These are phyloP conservation scores for Pteronura brasiliensis DNA, from an alignment of 2,113 vertebrate genomes.

Conservation along the genomic window DNA sequence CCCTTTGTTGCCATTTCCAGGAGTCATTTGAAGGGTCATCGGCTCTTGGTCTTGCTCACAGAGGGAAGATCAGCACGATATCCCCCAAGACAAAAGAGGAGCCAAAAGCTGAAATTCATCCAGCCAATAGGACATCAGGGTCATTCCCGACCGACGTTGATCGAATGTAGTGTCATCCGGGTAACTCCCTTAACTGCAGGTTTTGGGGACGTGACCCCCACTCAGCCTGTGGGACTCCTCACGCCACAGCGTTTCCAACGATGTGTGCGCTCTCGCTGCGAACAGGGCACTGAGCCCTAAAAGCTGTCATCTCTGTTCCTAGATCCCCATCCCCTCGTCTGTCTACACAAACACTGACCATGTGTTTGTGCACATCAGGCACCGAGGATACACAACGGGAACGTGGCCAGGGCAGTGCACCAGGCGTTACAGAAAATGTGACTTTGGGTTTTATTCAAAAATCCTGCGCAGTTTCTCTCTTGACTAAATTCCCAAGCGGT, in stretches of 20 bases:
- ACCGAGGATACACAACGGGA: neutral
- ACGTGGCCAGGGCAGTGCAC: neutral
- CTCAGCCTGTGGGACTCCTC: neutral
- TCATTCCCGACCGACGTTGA: neutral
- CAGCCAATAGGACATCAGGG: neutral
- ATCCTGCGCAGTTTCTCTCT: neutral
- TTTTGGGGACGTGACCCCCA: rapidly evolving
- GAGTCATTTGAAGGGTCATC: neutral
- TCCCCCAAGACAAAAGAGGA: neutral
- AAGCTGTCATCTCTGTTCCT: neutral
- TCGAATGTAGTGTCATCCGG: neutral
- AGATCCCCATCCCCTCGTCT: neutral
- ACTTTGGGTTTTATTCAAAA: neutral
- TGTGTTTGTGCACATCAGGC: neutral
- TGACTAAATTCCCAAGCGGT: neutral
- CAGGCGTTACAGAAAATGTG: neutral
- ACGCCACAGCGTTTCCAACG: neutral
- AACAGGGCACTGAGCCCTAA: neutral
- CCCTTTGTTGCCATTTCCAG: neutral
- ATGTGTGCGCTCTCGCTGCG: rapidly evolving
- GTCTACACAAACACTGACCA: neutral
- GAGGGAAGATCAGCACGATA: neutral
- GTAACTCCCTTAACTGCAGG: neutral
- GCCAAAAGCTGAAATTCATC: neutral
- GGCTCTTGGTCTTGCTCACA: neutral